Conservation (phyloP, 2,888 invertebrate species). For the Rapana venosa region DNA sequence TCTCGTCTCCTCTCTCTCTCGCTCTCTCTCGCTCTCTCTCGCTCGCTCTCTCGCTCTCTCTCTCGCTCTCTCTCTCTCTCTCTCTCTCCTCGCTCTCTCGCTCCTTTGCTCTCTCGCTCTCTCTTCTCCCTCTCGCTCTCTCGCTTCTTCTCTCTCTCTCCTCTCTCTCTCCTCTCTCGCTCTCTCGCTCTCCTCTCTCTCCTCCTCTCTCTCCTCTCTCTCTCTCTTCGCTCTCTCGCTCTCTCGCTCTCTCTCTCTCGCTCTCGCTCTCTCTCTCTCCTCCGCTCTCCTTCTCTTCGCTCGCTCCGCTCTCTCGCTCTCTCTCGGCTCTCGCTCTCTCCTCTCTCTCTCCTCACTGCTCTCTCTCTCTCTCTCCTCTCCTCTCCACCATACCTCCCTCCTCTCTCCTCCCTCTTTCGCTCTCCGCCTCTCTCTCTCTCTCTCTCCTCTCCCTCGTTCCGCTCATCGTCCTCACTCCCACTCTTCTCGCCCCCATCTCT, state of each 20-base stretch:
- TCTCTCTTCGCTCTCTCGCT: too few relatives aligned
- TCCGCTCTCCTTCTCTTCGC: background rate
- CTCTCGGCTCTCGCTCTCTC: background rate
- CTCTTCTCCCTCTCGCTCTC: background rate
- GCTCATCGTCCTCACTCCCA: background rate
- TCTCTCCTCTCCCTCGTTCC: background rate
- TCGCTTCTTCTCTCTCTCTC: too few relatives aligned
- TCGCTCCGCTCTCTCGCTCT: background rate
- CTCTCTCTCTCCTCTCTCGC: too few relatives aligned
- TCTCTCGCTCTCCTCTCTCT: too few relatives aligned
- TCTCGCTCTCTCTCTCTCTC: background rate
- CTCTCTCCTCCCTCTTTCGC: background rate
- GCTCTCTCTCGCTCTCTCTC: too few relatives aligned
- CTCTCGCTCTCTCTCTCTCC: too few relatives aligned
- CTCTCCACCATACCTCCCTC: background rate
- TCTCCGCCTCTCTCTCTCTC: constrained; percentile 9
- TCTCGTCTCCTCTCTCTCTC: background rate
- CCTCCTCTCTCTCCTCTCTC: too few relatives aligned
- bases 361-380: background rate
- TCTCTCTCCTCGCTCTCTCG: background rate
- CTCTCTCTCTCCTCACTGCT: too few relatives aligned
- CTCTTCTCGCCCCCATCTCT: background rate
- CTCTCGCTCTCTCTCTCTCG: too few relatives aligned
- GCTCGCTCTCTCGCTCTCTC: background rate
- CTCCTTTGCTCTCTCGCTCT: background rate